These are phyloP conservation scores for Tetramorium simillimum DNA, from an alignment of 1,140 invertebrate genomes.

Conservation along the genomic window DNA sequence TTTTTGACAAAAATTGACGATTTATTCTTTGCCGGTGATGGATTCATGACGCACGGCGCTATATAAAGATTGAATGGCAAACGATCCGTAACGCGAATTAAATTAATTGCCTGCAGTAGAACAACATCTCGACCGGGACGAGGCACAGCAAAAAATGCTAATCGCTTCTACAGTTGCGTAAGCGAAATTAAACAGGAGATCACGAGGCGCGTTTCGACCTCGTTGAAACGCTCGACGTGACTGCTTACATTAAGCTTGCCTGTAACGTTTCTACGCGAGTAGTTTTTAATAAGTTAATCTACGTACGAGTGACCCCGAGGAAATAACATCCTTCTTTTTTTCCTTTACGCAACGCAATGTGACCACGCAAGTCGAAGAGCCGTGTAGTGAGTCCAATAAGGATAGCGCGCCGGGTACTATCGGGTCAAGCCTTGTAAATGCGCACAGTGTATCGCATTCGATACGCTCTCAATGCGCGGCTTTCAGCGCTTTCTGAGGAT, in stretches of 20 bases:
- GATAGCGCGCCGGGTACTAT: background rate
- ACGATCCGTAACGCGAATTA: slow-evolving; percentile 33
- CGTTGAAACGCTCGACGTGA: slow-evolving; percentile 9
- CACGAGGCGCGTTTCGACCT: slow-evolving; percentile 33
- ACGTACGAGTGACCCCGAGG: background rate
- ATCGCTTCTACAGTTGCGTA: slow-evolving; percentile 26
- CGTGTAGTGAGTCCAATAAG: background rate
- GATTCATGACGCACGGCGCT: background rate
- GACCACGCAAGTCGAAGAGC: background rate
- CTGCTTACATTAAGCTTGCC: slow-evolving; percentile 7
- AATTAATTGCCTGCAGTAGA: slow-evolving; percentile 20
- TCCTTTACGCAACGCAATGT: background rate
- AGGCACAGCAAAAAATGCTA: slow-evolving; percentile 25
- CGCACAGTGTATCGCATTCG: slow-evolving; percentile 8
- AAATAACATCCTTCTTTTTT: background rate
- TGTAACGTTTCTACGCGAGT: background rate
- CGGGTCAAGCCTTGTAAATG: slow-evolving; percentile 1
- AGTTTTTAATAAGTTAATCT: slow-evolving; percentile 20
- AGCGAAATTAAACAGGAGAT: slow-evolving; percentile 43
- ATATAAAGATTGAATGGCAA: slow-evolving; percentile 1
- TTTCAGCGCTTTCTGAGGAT: slow-evolving; percentile 17
- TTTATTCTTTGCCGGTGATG: background rate
- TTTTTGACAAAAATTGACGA: background rate
- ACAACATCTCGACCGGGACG: slow-evolving; percentile 22
- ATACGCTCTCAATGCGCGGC: background rate